Evolutionary conservation across 2,113 vertebrate genomes (phyloP).

Genomic region (Paramormyrops kingsleyae): DNA sequence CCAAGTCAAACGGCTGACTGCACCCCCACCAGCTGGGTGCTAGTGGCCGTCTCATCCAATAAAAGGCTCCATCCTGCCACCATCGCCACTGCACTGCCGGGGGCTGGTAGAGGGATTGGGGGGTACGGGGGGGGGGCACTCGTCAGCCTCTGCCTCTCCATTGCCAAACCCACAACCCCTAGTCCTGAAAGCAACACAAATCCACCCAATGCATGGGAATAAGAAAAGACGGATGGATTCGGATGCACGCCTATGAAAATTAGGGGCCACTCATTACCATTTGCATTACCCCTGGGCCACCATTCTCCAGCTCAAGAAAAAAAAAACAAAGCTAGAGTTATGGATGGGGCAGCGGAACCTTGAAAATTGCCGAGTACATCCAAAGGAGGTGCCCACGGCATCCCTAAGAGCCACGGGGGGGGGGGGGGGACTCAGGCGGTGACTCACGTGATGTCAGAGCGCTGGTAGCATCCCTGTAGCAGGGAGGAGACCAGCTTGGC

Average conservation of each 20-base stretch:
- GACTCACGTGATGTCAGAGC: constrained; percentile 94
- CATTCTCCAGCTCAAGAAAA: background rate
- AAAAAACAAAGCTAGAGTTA: background rate
- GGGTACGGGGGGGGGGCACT: background rate
- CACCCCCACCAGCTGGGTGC: constrained; percentile 51
- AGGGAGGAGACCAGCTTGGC: constrained; percentile 85
- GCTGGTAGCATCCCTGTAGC: constrained; percentile 95
- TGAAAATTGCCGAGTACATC: background rate
- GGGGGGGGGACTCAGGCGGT: background rate
- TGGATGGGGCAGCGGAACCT: background rate
- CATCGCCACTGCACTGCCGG: constrained; percentile 29
- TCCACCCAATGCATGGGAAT: background rate
- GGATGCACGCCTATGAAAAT: background rate
- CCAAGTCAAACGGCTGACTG: constrained; percentile 38
- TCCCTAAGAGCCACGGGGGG: background rate
- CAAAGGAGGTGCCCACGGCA: background rate
- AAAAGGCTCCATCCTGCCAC: constrained; percentile 60
- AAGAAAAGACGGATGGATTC: background rate
- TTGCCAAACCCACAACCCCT: background rate
- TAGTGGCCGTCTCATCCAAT: constrained; percentile 75
- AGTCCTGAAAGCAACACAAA: background rate
- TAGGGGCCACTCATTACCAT: background rate
- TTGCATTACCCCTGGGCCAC: background rate
- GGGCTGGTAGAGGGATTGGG: constrained; percentile 25
- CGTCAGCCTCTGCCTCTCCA: background rate